phyloP scores from a whole-genome alignment of 2,888 invertebrate species.

The Linnaemya tessellans region DNA sequence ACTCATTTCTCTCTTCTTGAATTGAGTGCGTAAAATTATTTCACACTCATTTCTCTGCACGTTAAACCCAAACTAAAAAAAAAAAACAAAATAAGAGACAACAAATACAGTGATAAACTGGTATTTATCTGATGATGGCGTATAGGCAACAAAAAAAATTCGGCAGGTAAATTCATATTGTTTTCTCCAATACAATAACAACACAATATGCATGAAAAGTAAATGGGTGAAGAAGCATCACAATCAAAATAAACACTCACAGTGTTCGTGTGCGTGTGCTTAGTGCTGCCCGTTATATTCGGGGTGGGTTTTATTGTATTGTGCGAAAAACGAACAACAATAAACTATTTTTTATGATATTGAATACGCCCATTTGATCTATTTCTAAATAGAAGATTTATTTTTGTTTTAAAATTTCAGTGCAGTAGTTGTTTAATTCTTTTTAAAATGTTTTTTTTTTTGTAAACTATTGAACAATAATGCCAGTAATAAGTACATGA shows the following conservation, averaged over 20 bases:
- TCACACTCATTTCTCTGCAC: constrained; percentile 14
- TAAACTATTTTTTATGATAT: constrained; percentile 58
- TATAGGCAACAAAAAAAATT: constrained; percentile 48
- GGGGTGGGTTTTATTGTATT: constrained; percentile 53
- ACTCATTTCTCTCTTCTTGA: background rate
- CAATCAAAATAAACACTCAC: background rate
- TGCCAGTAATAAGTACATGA: constrained; percentile 45
- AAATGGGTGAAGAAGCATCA: constrained; percentile 13
- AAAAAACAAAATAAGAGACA: background rate
- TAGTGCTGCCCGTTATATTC: constrained; percentile 23
- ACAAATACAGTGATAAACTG: constrained; percentile 57
- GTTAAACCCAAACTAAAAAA: background rate
- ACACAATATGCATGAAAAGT: constrained; percentile 4
- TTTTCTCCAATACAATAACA: constrained; percentile 15
- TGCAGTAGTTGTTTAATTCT: background rate
- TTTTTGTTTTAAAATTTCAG: constrained; percentile 2
- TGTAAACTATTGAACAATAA: constrained; percentile 53
- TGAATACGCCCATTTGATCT: constrained; percentile 72
- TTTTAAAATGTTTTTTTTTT: background rate
- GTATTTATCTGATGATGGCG: constrained; percentile 72
- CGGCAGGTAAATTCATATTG: constrained; percentile 64
- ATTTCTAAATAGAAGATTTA: constrained; percentile 60
- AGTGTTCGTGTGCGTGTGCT: constrained; percentile 9
- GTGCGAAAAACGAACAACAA: constrained; percentile 3
- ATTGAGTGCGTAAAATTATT: constrained; percentile 12